Evolutionary conservation across 2,113 vertebrate genomes (phyloP).

Genomic region (Nyctibius bracteatus): DNA sequence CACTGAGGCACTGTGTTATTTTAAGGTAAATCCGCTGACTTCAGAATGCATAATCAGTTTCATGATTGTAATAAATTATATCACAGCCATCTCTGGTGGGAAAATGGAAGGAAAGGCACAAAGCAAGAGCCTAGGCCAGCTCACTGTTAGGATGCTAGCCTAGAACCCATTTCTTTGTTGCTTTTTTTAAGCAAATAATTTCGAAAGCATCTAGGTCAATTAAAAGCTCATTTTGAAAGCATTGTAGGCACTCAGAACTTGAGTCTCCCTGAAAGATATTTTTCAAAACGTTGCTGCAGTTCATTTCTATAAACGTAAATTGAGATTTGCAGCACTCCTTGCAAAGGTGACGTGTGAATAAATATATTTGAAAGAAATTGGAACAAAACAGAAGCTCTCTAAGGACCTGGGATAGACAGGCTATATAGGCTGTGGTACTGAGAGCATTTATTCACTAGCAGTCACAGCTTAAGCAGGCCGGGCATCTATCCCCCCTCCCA

Average conservation of each 20-base stretch:
- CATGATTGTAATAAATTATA: conserved; percentile 10
- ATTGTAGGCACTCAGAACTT: background rate
- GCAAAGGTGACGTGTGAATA: background rate
- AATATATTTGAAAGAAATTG: background rate
- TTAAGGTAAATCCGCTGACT: conserved; percentile 56
- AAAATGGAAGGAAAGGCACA: background rate
- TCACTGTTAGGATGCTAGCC: background rate
- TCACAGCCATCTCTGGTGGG: background rate
- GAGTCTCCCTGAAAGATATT: background rate
- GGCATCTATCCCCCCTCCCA: background rate
- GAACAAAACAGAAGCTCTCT: background rate
- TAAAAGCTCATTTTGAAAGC: background rate
- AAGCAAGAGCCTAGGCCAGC: background rate
- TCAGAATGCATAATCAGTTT: conserved; percentile 51
- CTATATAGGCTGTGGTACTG: background rate
- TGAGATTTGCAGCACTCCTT: background rate
- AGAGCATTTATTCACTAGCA: background rate
- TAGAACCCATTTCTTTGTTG: background rate
- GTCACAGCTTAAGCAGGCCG: background rate
- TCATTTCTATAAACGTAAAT: background rate
- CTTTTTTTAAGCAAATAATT: background rate
- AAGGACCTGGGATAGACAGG: background rate
- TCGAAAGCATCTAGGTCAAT: background rate
- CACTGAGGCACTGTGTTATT: conserved; percentile 42
- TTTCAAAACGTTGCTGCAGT: background rate